A percentile compares a stretch with the other conserved stretches of the same genome.
Evolutionary conservation across 2,797 vertebrate genomes (phyloP).

Genomic region (Alauda arvensis): DNA sequence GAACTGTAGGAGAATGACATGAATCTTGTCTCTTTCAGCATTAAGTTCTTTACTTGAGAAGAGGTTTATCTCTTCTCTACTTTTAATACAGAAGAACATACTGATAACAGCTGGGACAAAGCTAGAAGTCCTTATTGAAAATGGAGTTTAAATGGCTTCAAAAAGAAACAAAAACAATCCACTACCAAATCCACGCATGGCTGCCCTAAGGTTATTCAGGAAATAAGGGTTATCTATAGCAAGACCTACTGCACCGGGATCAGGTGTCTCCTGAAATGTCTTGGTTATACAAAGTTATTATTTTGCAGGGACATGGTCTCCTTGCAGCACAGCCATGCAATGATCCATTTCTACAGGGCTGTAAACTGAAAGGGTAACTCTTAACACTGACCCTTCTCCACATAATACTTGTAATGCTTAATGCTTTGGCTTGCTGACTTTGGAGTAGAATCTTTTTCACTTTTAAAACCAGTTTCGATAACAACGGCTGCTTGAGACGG

Average conservation of each 20-base stretch:
- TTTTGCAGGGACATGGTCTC: neutral
- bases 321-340: neutral
- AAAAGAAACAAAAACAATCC: neutral
- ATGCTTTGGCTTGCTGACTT: slow-evolving; percentile 27
- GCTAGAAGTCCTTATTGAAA: neutral
- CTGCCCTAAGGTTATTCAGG: neutral
- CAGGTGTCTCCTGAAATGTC: neutral
- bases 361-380: neutral
- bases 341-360: neutral
- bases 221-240: neutral
- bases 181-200: neutral
- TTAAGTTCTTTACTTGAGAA: neutral
- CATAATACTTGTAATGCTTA: slow-evolving; percentile 4
- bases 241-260: neutral
- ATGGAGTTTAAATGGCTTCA: neutral
- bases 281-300: neutral
- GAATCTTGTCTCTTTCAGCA: neutral
- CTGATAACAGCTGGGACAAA: neutral
- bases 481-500: slow-evolving; percentile 35
- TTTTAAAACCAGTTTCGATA: slow-evolving; percentile 54
- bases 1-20: neutral
- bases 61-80: neutral
- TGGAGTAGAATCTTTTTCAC: slow-evolving; percentile 45
- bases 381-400: neutral
- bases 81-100: neutral